Evolutionary conservation across 35 echinoderm and acorn worm species (phyloP).

Genomic region (Diadema setosum): DNA sequence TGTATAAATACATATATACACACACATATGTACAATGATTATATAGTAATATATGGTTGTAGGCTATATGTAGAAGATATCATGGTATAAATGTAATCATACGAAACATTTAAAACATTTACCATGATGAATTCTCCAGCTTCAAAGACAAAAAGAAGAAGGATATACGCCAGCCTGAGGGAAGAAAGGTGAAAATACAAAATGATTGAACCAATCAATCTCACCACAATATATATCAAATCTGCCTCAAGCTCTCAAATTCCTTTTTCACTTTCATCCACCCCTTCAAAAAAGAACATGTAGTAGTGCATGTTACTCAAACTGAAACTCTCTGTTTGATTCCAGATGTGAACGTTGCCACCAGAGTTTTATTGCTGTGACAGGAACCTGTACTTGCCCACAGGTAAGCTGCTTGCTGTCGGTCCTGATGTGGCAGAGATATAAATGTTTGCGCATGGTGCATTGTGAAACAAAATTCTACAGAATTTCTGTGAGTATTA

Average conservation of each 20-base stretch:
- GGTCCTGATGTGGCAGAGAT: background rate
- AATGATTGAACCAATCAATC: background rate
- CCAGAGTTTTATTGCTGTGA: background rate
- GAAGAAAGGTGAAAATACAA: background rate
- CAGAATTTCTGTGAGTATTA: background rate
- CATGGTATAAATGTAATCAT: too few relatives aligned
- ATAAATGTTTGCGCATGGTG: background rate
- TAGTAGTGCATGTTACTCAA: background rate
- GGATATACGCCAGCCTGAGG: background rate
- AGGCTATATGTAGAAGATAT: too few relatives aligned
- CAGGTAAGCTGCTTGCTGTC: background rate
- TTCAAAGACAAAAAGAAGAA: too few relatives aligned
- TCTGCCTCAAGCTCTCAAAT: background rate
- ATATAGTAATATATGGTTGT: too few relatives aligned
- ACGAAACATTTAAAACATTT: too few relatives aligned
- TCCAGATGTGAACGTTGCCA: background rate
- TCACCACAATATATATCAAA: background rate
- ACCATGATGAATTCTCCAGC: too few relatives aligned
- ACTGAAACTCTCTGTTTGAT: background rate
- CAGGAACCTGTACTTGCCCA: background rate
- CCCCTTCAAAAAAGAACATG: too few relatives aligned
- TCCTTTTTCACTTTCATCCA: background rate
- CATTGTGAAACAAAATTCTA: background rate
- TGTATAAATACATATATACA: too few relatives aligned
- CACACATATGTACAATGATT: too few relatives aligned